These are phyloP conservation scores for Papilio machaon DNA, from an alignment of 1,140 invertebrate species.

Conservation along the genomic window DNA sequence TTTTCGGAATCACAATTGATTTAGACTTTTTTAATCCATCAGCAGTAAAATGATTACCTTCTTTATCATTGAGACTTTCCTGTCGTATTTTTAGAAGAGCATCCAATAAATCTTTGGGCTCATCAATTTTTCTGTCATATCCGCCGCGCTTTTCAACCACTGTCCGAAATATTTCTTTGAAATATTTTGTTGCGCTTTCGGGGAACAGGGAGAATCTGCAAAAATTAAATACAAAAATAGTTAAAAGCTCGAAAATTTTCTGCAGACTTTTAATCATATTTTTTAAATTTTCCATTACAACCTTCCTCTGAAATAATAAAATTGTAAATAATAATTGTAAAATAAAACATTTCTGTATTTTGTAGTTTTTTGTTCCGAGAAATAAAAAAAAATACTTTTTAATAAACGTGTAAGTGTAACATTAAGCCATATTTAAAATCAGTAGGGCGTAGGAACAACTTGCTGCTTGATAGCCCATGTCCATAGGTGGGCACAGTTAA, in stretches of 20 bases:
- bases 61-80: conserved; percentile 31
- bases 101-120: conserved; percentile 47
- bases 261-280: background rate
- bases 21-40: background rate
- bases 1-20: too few species aligned
- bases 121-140: conserved; percentile 9
- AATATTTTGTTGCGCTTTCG: conserved; percentile 43
- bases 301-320: background rate
- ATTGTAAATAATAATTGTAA: too few species aligned
- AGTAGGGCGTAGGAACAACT: too few species aligned
- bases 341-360: background rate
- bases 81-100: conserved; percentile 49
- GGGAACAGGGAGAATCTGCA: conserved; percentile 59
- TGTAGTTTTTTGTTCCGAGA: too few species aligned
- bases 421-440: too few species aligned
- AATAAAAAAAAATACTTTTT: too few species aligned
- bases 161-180: conserved; percentile 46
- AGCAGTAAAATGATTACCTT: conserved; percentile 41
- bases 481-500: too few species aligned
- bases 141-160: conserved; percentile 51
- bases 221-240: conserved; percentile 17
- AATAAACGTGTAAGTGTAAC: too few species aligned
- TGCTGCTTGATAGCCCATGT: too few species aligned
- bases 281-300: background rate
- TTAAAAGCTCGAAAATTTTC: background rate